These are phyloP conservation scores for Oplegnathus fasciatus DNA, from an alignment of 2,113 vertebrate species.

Conservation along the genomic window DNA sequence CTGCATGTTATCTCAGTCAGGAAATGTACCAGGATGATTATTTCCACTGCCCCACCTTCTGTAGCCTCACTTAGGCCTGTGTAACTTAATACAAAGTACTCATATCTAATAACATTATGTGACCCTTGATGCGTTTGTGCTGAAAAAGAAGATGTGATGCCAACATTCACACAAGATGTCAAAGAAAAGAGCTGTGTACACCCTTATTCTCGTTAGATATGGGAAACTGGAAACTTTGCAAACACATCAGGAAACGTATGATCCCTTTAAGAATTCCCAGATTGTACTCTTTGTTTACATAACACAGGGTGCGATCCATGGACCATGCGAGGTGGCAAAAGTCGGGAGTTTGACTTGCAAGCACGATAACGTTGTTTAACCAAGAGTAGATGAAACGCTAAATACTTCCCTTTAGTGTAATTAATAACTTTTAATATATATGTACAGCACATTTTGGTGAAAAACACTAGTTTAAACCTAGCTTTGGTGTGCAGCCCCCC, in stretches of 20 bases:
- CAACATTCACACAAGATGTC: background rate
- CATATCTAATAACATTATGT: background rate
- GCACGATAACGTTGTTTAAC: fast-evolving
- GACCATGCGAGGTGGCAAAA: constrained; percentile 5
- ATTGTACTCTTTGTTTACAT: constrained; percentile 89
- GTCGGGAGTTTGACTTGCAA: background rate
- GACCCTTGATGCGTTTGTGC: background rate
- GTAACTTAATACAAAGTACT: background rate
- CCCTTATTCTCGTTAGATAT: background rate
- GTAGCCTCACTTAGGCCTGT: background rate
- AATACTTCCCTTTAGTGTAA: fast-evolving
- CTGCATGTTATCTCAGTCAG: constrained; percentile 27
- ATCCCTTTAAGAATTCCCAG: constrained; percentile 82
- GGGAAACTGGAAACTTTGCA: constrained; percentile 37
- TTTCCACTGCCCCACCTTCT: constrained; percentile 24
- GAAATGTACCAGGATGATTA: constrained; percentile 40
- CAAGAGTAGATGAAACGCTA: fast-evolving
- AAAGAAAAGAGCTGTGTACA: background rate
- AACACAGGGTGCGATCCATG: constrained; percentile 76
- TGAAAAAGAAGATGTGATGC: background rate
- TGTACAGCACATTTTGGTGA: background rate
- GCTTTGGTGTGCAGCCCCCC: constrained; percentile 16
- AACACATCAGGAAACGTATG: constrained; percentile 48
- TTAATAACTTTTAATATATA: background rate
- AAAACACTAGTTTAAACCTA: background rate